These are phyloP conservation scores for Hoplostethus atlanticus DNA, from an alignment of 2,797 vertebrate species.

Conservation along the genomic window DNA sequence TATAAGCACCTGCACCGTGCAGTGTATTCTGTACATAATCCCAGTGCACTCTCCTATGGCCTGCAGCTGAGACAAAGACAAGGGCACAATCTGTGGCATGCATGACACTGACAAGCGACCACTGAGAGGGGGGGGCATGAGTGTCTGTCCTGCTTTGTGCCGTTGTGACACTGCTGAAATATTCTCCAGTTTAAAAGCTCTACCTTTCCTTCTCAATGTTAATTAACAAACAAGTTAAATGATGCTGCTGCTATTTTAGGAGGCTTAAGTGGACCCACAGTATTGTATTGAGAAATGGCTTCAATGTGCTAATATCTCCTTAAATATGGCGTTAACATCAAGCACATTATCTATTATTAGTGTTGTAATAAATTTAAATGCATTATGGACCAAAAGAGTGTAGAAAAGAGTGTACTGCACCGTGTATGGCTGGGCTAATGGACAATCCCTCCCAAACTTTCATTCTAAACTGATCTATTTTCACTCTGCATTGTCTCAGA, in stretches of 20 bases:
- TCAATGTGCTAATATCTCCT: slow-evolving; percentile 34
- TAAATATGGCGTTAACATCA: slow-evolving; percentile 48
- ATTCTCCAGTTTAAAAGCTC: not conserved
- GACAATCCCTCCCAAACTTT: slow-evolving; percentile 57
- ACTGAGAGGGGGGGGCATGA: slow-evolving; percentile 38
- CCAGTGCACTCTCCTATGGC: slow-evolving; percentile 61
- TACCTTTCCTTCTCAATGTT: slow-evolving; percentile 10
- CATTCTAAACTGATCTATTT: slow-evolving; percentile 65
- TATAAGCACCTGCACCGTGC: slow-evolving; percentile 61
- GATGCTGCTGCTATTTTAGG: slow-evolving; percentile 27
- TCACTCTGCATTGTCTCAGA: slow-evolving; percentile 65
- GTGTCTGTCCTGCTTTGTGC: slow-evolving; percentile 46
- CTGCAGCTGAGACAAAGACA: slow-evolving; percentile 69
- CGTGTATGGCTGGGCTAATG: slow-evolving; percentile 22
- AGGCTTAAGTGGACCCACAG: slow-evolving; percentile 27
- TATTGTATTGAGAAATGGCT: slow-evolving; percentile 17
- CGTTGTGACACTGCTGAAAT: slow-evolving; percentile 27
- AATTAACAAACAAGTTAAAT: slow-evolving; percentile 5
- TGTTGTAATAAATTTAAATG: slow-evolving; percentile 45
- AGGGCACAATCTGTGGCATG: slow-evolving; percentile 64
- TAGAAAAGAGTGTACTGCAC: slow-evolving; percentile 29
- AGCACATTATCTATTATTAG: slow-evolving; percentile 60
- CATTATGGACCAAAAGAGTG: slow-evolving; percentile 55
- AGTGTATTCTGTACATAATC: slow-evolving; percentile 68
- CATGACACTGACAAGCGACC: slow-evolving; percentile 61